Conservation (phyloP, 1,140 invertebrate genomes). For the Sinonovacula constricta region DNA sequence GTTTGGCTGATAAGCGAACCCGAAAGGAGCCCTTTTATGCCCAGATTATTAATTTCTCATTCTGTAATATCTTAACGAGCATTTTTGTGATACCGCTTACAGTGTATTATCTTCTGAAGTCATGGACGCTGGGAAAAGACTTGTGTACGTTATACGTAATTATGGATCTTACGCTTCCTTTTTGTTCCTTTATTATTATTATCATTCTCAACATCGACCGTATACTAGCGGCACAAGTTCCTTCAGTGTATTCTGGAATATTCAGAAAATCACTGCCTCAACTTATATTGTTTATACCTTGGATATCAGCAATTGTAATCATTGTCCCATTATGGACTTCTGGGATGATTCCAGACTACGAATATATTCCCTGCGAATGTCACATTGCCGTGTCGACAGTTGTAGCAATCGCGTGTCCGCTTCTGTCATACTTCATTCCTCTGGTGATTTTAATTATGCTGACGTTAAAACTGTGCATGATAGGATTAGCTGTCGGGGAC, state of each 20-base stretch:
- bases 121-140: conserved; percentile 22
- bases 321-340: conserved; percentile 44
- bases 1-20: neutral
- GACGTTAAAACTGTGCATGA: conserved; percentile 16
- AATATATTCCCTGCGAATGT: conserved; percentile 11
- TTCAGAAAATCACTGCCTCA: conserved; percentile 22
- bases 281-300: conserved; percentile 18
- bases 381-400: conserved; percentile 14
- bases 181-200: conserved; percentile 10
- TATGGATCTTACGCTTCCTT: conserved; percentile 21
- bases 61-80: conserved; percentile 24
- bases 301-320: conserved; percentile 7
- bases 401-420: conserved; percentile 29
- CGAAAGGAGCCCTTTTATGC: neutral
- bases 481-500: neutral
- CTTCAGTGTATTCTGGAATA: conserved; percentile 21
- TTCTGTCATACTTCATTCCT: conserved; percentile 34
- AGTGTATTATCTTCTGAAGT: conserved; percentile 14
- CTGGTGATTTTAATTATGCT: conserved; percentile 1
- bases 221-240: conserved; percentile 11
- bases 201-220: conserved; percentile 21
- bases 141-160: conserved; percentile 32
- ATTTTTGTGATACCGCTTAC: conserved; percentile 41
- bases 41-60: conserved; percentile 29
- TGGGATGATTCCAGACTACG: conserved; percentile 27